These are phyloP conservation scores for Bombus waltoni DNA, from an alignment of 1,140 invertebrate species.

Conservation along the genomic window DNA sequence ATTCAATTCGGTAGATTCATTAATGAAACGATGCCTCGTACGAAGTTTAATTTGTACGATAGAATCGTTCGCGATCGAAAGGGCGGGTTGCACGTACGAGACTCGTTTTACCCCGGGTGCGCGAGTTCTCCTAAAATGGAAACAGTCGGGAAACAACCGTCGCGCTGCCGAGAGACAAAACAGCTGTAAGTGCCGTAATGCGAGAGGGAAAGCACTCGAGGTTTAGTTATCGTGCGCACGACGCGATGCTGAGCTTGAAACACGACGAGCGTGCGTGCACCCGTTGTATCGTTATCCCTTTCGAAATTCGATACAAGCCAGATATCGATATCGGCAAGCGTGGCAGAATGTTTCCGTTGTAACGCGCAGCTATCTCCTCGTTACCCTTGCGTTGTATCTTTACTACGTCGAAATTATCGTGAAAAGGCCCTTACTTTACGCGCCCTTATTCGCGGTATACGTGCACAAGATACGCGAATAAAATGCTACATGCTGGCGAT, in stretches of 20 bases:
- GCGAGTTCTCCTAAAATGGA: conserved; percentile 3
- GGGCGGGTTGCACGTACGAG: not conserved
- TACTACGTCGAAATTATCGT: not conserved
- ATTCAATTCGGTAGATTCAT: not conserved
- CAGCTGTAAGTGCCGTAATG: conserved; percentile 46
- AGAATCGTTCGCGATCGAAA: not conserved
- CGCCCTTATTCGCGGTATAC: not conserved
- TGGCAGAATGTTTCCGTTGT: conserved; percentile 58
- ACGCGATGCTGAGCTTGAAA: conserved; percentile 17
- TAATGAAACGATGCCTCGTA: not conserved
- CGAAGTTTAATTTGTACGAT: not conserved
- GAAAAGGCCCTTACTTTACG: not conserved
- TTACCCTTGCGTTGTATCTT: conserved; percentile 17
- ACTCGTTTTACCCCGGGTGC: not conserved
- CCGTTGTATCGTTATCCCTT: conserved; percentile 50
- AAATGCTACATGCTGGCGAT: too few relatives aligned
- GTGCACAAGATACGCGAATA: not conserved
- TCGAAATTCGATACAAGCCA: conserved; percentile 58
- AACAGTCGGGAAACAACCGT: not conserved
- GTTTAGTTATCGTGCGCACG: conserved; percentile 36
- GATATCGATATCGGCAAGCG: conserved; percentile 59
- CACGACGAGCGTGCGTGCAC: conserved; percentile 26
- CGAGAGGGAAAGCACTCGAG: conserved; percentile 47
- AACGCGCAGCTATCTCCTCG: conserved; percentile 24
- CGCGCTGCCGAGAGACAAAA: conserved; percentile 47